Conservation (phyloP, 1,140 invertebrate genomes). For the Dendroctonus valens region DNA sequence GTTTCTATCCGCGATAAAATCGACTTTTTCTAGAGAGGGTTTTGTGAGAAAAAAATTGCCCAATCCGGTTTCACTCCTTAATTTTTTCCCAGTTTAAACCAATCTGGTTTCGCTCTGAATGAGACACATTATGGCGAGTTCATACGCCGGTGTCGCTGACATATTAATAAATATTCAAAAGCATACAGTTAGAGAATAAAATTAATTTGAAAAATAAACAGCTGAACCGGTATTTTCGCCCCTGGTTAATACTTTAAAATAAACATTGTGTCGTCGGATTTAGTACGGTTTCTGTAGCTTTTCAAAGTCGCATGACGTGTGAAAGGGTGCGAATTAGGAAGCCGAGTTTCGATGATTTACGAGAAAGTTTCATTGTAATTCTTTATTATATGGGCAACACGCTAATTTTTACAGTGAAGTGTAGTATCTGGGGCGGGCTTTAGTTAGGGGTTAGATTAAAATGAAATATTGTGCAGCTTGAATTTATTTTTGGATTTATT, state of each 20-base stretch:
- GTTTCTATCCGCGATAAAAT: too few species aligned
- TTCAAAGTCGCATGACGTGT: constrained; percentile 6
- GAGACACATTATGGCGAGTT: too few species aligned
- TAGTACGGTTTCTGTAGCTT: constrained; percentile 12
- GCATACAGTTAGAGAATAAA: background rate
- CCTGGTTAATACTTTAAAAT: constrained; percentile 13
- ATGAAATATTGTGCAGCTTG: too few species aligned
- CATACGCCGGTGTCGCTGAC: constrained; percentile 1
- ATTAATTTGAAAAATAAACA: constrained; percentile 14
- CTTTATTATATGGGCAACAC: too few species aligned
- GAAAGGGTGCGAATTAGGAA: constrained; percentile 11
- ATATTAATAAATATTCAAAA: constrained; percentile 7
- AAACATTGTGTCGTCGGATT: constrained; percentile 17
- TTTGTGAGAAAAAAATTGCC: background rate
- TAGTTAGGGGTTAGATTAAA: too few species aligned
- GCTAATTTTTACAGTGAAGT: too few species aligned
- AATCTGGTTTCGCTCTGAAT: too few species aligned
- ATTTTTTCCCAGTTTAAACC: too few species aligned
- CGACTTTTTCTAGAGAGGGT: too few species aligned
- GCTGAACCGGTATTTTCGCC: constrained; percentile 1
- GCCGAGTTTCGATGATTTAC: background rate
- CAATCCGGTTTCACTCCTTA: background rate
- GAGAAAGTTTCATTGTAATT: too few species aligned
- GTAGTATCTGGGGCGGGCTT: too few species aligned
- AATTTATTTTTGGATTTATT: too few species aligned